Evolutionary conservation across 2,888 invertebrate genomes (phyloP), one percentile per base, ranked within the genome.

Genomic region (Parthenolecanium corni): DNA sequence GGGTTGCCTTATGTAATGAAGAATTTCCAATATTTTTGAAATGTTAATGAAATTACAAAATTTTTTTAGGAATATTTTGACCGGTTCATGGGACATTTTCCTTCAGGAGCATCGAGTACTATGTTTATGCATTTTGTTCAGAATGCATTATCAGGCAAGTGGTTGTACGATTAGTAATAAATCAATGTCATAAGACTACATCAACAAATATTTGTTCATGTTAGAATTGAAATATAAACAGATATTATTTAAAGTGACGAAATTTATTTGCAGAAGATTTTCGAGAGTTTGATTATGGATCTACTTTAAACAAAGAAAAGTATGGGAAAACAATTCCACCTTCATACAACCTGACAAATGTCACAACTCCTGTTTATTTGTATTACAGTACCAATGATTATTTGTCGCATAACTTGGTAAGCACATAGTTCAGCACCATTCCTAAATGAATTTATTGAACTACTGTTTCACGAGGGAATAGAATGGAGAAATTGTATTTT

Each of bases 81-180:
- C 18, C 16, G 63, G 21, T 36, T 53, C 23, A 16, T 65, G 53
- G 58, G 62, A 23, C 85, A 86, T 67, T 76, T 78, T 1, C 88
- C 89, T 0, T 85, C 86, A 0, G 87, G 88, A 0, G 80, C 84
- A 0, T 87, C 88, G 0, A 80, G 83, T 0, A 83, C 80, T 72
- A 83, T 85, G 0, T 69, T 88, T 3, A 71, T 83, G 1, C 89
- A 89, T 72, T 85, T 79, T 67, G 72, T 70, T 20, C 76, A 77
- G 69, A 73, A 72, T 44, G 66, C 69, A n/a, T 66, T 67, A 21
- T 66, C 69, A 68, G 64, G 66, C 68, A 49, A 62, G 57, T 24
- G 12, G 14, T 21, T 49, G 46, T 31, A 49, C 16, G n/a, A 21
- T 38, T 23, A n/a, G n/a, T n/a, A n/a, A n/a, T n/a, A n/a, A n/a